These are phyloP conservation scores for Phrynosoma platyrhinos DNA, from an alignment of 2,113 vertebrate species.

Conservation along the genomic window DNA sequence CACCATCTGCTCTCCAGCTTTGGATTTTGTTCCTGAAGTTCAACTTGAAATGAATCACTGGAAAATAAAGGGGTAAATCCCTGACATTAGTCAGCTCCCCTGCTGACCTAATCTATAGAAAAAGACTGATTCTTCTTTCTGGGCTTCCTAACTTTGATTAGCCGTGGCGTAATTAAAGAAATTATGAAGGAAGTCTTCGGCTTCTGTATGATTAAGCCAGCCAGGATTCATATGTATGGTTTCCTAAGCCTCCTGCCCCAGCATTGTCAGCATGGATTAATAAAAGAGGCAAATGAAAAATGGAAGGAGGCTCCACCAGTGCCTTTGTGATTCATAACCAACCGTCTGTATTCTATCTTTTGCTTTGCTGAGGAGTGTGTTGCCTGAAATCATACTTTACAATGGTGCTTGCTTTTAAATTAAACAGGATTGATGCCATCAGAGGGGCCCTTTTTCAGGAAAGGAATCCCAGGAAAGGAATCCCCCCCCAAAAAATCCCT, in stretches of 20 bases:
- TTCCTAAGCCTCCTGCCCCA: constrained; percentile 55
- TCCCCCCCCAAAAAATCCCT: not conserved
- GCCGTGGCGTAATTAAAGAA: constrained; percentile 83
- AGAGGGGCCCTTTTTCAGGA: not conserved
- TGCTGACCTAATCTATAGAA: constrained; percentile 79
- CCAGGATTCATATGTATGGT: constrained; percentile 56
- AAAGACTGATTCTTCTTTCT: constrained; percentile 72
- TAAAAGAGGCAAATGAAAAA: constrained; percentile 65
- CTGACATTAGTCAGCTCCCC: constrained; percentile 77
- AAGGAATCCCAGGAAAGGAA: constrained; percentile 17
- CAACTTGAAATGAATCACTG: constrained; percentile 67
- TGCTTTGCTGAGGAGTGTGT: not conserved
- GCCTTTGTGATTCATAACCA: constrained; percentile 43
- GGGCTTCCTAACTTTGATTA: constrained; percentile 82
- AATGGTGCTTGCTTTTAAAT: constrained; percentile 60
- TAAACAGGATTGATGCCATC: constrained; percentile 50
- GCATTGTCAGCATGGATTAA: constrained; percentile 52
- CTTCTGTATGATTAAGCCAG: constrained; percentile 68
- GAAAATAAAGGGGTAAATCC: constrained; percentile 74
- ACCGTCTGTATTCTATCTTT: constrained; percentile 53
- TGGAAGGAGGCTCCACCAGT: constrained; percentile 1
- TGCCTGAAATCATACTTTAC: constrained; percentile 33
- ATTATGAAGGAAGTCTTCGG: constrained; percentile 69
- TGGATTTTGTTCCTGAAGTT: constrained; percentile 76
- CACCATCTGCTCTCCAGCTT: constrained; percentile 86